A percentile compares a stretch with the other conserved stretches of the same genome.
Conservation (phyloP, 1,140 invertebrate genomes). For the Drosophila sucinea region DNA sequence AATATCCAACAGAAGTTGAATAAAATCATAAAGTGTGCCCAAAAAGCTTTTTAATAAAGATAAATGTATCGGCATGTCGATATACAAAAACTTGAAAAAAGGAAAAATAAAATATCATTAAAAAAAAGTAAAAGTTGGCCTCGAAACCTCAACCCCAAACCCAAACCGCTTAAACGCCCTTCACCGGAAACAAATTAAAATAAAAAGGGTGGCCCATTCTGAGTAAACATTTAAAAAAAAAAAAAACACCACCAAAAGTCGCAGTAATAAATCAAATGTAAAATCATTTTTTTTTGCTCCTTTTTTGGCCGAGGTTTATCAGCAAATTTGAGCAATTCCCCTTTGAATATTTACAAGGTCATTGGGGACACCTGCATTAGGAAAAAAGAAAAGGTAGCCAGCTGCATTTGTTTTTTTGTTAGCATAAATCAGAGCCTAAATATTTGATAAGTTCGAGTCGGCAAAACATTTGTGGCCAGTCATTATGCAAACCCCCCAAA, state of each 20-base stretch:
- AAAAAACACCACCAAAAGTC: not conserved
- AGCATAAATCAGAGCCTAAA: constrained; percentile 67
- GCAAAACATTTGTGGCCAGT: constrained; percentile 55
- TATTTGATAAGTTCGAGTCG: constrained; percentile 53
- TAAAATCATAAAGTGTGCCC: too few relatives aligned
- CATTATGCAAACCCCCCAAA: constrained; percentile 38
- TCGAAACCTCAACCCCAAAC: too few relatives aligned
- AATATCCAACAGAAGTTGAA: too few relatives aligned
- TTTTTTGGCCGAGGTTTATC: not conserved
- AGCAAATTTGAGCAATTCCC: constrained; percentile 17
- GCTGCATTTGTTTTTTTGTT: constrained; percentile 17
- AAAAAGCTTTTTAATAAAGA: too few relatives aligned
- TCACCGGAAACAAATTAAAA: too few relatives aligned
- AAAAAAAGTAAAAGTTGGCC: too few relatives aligned
- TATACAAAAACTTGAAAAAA: too few relatives aligned
- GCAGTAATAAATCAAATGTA: constrained; percentile 5
- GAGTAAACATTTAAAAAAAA: too few relatives aligned
- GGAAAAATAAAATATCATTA: too few relatives aligned
- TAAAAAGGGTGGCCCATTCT: too few relatives aligned
- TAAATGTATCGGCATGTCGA: too few relatives aligned
- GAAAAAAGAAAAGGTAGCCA: constrained; percentile 16
- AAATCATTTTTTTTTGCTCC: not conserved
- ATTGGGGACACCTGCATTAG: constrained; percentile 28
- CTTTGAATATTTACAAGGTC: constrained; percentile 40
- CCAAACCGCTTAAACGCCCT: too few relatives aligned